Percentiles rank a stretch among this genome's conserved stretches.
These are phyloP conservation scores for Chloebia gouldiae DNA, from an alignment of 2,113 vertebrate genomes.

Conservation along the genomic window DNA sequence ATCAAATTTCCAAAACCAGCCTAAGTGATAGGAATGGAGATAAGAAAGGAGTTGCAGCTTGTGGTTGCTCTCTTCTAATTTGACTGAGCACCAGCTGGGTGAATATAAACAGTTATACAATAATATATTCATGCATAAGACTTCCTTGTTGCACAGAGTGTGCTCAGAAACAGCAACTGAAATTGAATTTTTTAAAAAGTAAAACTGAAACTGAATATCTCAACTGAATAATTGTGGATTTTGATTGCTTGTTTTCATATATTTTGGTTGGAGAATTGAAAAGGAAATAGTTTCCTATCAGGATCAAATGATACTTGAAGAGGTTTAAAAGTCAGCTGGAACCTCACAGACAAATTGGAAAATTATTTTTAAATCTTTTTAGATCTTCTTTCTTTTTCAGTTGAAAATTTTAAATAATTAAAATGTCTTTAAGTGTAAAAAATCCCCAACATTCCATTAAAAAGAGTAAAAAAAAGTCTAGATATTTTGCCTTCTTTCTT, in stretches of 20 bases:
- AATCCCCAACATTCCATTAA: rapidly evolving
- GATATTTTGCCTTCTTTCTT: neutral
- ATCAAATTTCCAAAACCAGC: neutral
- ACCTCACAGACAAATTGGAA: neutral
- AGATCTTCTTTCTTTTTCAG: neutral
- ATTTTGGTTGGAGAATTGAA: neutral
- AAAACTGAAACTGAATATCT: neutral
- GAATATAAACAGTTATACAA: neutral
- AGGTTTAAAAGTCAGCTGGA: neutral
- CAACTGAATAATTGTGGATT: neutral
- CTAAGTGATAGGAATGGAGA: neutral
- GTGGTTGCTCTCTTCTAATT: neutral
- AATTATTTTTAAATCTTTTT: neutral
- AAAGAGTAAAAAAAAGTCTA: neutral
- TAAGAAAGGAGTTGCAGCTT: neutral
- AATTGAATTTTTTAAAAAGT: neutral
- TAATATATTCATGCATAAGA: neutral
- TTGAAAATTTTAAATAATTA: neutral
- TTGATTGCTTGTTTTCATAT: neutral
- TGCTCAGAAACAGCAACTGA: neutral
- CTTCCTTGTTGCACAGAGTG: neutral
- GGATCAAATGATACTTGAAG: neutral
- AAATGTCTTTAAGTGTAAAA: neutral
- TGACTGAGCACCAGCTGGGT: neutral
- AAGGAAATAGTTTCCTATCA: neutral